Percentiles rank a stretch among this genome's conserved stretches.
Conservation (phyloP, 1,140 invertebrate genomes). For the Trachelipus rathkii region DNA sequence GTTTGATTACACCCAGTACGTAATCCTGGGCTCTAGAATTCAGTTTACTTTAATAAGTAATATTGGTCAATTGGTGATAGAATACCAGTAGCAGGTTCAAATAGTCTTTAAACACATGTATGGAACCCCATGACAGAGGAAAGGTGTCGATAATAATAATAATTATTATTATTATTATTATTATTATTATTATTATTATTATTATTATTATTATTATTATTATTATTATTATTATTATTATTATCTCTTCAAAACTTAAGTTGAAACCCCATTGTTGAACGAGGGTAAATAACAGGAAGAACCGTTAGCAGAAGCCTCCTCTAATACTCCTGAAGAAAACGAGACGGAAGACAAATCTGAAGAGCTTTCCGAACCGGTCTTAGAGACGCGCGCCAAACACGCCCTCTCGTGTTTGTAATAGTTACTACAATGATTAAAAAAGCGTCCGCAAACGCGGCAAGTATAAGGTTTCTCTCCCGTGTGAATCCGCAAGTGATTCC, state of each 20-base stretch:
- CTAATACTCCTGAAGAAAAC: not conserved
- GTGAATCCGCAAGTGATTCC: conserved; percentile 54
- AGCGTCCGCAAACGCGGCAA: conserved; percentile 53
- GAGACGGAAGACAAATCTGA: not conserved
- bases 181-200: no score
- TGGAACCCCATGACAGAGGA: no score
- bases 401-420: conserved; percentile 52
- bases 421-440: conserved; percentile 55
- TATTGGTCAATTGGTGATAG: no score
- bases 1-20: no score
- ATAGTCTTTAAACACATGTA: no score
- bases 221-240: not conserved
- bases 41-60: no score
- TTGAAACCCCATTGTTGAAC: not conserved
- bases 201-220: not conserved
- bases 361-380: not conserved
- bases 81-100: no score
- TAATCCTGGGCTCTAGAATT: no score
- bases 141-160: no score
- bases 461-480: conserved; percentile 52
- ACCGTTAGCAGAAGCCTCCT: not conserved
- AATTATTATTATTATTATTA: no score
- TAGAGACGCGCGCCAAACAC: conserved; percentile 32
- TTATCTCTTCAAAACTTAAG: not conserved
- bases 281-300: not conserved